A percentile compares a stretch with the other conserved stretches of the same genome.
Evolutionary conservation across 2,888 invertebrate species (phyloP).

Genomic region (Melipona bicolor): DNA sequence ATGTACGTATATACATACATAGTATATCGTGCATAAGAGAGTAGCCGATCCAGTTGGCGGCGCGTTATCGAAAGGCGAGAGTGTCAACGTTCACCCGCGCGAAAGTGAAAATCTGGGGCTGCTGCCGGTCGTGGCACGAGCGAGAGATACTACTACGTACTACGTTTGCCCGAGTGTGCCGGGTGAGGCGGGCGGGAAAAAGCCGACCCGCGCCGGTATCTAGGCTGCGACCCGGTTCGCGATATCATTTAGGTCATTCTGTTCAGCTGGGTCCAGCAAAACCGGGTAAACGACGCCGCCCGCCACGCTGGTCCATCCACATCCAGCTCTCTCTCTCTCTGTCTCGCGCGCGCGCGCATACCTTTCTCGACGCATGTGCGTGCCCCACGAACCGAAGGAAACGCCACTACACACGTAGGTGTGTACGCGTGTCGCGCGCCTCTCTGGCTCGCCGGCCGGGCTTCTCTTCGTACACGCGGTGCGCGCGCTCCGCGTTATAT

Average conservation of each 20-base stretch:
- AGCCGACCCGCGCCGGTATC: conserved; percentile 72
- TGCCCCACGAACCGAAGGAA: conserved; percentile 4
- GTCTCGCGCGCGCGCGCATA: not conserved
- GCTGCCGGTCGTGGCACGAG: conserved; percentile 28
- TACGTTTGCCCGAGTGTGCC: conserved; percentile 63
- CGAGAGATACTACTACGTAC: conserved; percentile 50
- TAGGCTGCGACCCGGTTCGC: conserved; percentile 78
- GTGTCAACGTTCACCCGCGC: conserved; percentile 76
- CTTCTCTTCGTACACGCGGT: conserved; percentile 4
- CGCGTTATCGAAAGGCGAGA: conserved; percentile 73
- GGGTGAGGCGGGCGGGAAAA: conserved; percentile 61
- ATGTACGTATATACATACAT: too few relatives aligned
- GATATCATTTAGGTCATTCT: conserved; percentile 79
- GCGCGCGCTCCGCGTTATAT: conserved; percentile 66
- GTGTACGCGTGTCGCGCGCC: not conserved
- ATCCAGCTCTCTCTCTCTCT: conserved; percentile 5
- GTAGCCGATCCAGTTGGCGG: conserved; percentile 57
- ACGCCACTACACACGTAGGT: not conserved
- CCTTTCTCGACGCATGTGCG: conserved; percentile 52
- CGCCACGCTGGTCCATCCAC: conserved; percentile 9
- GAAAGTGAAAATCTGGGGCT: conserved; percentile 73
- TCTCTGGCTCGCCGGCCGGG: conserved; percentile 1
- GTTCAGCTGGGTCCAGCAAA: conserved; percentile 71
- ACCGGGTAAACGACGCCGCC: conserved; percentile 62
- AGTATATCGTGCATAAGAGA: conserved; percentile 21